Conservation (phyloP, 2,113 vertebrate species). For the Prochilodus magdalenae region DNA sequence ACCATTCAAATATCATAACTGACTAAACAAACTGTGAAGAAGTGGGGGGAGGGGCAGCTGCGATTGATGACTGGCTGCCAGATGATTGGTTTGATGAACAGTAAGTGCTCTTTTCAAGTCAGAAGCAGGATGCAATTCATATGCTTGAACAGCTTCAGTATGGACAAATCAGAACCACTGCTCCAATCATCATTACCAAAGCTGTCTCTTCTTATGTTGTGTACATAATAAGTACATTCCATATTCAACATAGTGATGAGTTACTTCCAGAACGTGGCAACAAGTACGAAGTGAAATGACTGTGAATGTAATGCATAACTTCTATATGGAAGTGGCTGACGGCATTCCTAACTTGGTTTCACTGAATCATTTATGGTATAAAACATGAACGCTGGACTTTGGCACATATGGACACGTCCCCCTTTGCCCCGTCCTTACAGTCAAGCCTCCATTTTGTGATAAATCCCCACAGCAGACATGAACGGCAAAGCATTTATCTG, state of each 20-base stretch:
- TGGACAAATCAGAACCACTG: background rate
- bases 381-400: conserved; percentile 26
- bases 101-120: conserved; percentile 17
- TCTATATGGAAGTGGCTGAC: no score
- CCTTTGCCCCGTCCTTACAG: conserved; percentile 40
- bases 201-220: no score
- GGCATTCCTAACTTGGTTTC: no score
- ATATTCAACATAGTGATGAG: background rate
- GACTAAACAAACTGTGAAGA: background rate
- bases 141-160: background rate
- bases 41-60: no score
- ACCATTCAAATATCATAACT: background rate
- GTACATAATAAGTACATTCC: no score
- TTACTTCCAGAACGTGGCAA: background rate
- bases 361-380: background rate
- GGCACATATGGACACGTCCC: conserved; percentile 26
- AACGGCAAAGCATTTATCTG: conserved; percentile 48
- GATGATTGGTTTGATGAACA: conserved; percentile 21
- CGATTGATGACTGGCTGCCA: conserved; percentile 3
- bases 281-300: background rate
- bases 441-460: conserved; percentile 41
- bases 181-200: background rate
- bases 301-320: no score
- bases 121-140: conserved; percentile 36
- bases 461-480: conserved; percentile 45